Conservation (phyloP, 2,888 invertebrate species). For the Dicyrtoma fusca region DNA sequence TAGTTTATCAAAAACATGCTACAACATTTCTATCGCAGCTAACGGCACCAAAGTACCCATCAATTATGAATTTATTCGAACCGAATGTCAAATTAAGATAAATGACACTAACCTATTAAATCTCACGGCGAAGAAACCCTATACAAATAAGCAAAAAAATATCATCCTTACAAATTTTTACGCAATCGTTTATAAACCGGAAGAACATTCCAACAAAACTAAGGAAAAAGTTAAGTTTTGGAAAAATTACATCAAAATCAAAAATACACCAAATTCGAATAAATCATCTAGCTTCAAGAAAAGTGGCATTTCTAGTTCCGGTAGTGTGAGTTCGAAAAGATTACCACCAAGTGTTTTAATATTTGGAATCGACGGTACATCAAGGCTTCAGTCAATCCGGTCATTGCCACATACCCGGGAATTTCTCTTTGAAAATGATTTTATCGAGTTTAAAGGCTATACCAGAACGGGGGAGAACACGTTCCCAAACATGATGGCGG, state of each 20-base stretch:
- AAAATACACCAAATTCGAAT: not conserved
- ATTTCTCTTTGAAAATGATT: conserved; percentile 70
- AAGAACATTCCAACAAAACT: conserved; percentile 12
- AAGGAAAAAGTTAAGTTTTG: not conserved
- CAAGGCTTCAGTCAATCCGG: conserved; percentile 69
- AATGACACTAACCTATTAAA: not conserved
- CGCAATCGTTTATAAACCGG: not conserved
- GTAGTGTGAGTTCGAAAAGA: conserved; percentile 41
- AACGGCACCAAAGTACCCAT: too few species aligned
- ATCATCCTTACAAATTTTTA: not conserved
- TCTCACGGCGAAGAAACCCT: too few species aligned
- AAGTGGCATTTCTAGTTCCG: not conserved
- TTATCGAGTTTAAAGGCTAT: conserved; percentile 75
- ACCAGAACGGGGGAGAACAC: conserved; percentile 77
- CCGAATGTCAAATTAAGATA: conserved; percentile 17
- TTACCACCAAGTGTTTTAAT: conserved; percentile 53
- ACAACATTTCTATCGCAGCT: not conserved
- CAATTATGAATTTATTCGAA: conserved; percentile 17
- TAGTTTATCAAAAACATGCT: not conserved
- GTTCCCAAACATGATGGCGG: conserved; percentile 84
- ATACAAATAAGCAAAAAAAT: too few species aligned
- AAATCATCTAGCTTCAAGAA: too few species aligned
- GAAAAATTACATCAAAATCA: not conserved
- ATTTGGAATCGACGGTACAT: conserved; percentile 44
- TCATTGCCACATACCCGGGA: conserved; percentile 74